Conservation (phyloP, 2,113 vertebrate species). For the Thunnus thynnus region DNA sequence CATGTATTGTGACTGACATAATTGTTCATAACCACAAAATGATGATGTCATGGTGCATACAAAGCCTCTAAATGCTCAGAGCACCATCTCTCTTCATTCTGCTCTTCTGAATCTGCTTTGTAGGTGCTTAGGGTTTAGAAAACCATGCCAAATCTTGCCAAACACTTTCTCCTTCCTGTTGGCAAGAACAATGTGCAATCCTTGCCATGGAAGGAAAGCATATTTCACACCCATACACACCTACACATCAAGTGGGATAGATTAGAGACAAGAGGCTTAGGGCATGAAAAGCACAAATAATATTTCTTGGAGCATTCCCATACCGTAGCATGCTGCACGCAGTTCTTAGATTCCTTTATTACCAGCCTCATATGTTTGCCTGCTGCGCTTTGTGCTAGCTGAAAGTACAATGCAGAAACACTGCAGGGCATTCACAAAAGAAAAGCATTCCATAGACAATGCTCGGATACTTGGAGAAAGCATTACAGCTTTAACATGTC, state of each 20-base stretch:
- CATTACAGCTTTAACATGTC: constrained; percentile 21
- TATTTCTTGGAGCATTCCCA: constrained; percentile 70
- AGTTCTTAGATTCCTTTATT: constrained; percentile 44
- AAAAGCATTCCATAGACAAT: neutral
- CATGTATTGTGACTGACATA: constrained; percentile 63
- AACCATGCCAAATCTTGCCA: constrained; percentile 51
- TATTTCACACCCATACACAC: constrained; percentile 78
- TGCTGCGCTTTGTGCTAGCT: constrained; percentile 49
- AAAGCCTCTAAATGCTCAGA: constrained; percentile 48
- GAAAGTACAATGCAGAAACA: constrained; percentile 36
- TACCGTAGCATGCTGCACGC: constrained; percentile 23
- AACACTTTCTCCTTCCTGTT: constrained; percentile 60
- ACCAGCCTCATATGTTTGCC: constrained; percentile 44
- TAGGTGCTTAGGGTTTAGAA: constrained; percentile 42
- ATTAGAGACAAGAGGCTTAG: constrained; percentile 78
- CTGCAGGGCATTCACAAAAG: constrained; percentile 29
- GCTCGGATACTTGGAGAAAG: constrained; percentile 20
- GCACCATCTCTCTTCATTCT: constrained; percentile 43
- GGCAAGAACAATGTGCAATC: constrained; percentile 69
- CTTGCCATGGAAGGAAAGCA: constrained; percentile 65
- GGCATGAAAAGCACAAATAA: constrained; percentile 72
- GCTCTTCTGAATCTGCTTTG: constrained; percentile 53
- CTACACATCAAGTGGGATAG: constrained; percentile 73
- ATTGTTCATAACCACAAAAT: constrained; percentile 62
- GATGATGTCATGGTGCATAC: constrained; percentile 46